phyloP scores from a whole-genome alignment of 2,797 vertebrate species.

The Lagocephalus sceleratus region DNA sequence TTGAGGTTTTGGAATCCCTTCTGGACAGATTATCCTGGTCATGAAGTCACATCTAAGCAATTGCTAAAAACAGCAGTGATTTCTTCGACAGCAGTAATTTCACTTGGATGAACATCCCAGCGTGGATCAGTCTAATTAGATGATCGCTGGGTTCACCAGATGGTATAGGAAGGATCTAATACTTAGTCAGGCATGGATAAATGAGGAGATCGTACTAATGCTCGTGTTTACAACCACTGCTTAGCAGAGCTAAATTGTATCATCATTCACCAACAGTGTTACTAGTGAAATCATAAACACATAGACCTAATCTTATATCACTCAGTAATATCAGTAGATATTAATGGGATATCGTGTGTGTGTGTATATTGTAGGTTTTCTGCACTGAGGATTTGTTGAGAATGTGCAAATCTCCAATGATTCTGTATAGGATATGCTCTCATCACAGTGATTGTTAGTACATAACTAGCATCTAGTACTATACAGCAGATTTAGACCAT shows the following conservation, averaged over 20 bases:
- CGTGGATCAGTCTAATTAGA: conserved; percentile 53
- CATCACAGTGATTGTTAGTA: conserved; percentile 1
- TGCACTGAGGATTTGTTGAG: too few species aligned
- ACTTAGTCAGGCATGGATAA: conserved; percentile 42
- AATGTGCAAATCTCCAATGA: too few species aligned
- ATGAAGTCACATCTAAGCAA: conserved; percentile 23
- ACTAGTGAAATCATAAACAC: background rate
- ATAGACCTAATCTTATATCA: too few species aligned
- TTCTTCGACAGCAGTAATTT: conserved; percentile 25
- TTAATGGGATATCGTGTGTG: too few species aligned
- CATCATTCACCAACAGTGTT: background rate
- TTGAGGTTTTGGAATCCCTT: conserved; percentile 16
- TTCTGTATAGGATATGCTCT: background rate
- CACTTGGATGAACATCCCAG: conserved; percentile 38
- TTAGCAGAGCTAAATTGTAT: conserved; percentile 34
- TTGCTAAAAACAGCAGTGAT: background rate
- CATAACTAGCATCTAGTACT: conserved; percentile 19
- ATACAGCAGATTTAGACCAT: conserved; percentile 6
- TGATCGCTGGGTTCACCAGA: conserved; percentile 48
- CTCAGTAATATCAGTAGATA: too few species aligned
- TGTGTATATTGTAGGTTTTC: too few species aligned
- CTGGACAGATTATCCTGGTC: conserved; percentile 22
- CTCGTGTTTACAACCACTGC: conserved; percentile 54
- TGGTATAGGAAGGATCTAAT: conserved; percentile 51
- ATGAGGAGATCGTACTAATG: conserved; percentile 43